Conservation (phyloP, 2,113 vertebrate species). For the Spilogale gracilis region DNA sequence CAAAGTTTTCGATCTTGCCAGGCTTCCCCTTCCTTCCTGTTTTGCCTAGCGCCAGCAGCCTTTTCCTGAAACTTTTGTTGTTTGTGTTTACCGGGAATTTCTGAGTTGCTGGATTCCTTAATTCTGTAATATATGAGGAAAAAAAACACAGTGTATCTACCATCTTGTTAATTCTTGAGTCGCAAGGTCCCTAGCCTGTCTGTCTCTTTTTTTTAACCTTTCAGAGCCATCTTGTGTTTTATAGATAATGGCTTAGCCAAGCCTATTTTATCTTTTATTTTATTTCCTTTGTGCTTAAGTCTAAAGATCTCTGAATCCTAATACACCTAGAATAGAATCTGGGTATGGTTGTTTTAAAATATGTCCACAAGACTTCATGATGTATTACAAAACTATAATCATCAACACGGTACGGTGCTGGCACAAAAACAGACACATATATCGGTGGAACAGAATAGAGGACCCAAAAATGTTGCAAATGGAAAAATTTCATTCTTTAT, state of each 20-base stretch:
- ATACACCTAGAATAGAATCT: background rate
- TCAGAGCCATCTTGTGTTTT: background rate
- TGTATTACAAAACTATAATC: background rate
- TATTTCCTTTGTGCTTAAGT: background rate
- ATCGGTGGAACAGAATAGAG: background rate
- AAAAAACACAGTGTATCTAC: background rate
- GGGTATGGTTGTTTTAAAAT: background rate
- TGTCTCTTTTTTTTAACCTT: background rate
- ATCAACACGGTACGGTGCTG: background rate
- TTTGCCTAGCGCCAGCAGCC: background rate
- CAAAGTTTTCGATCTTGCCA: background rate
- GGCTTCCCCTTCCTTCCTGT: background rate
- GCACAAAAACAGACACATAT: background rate
- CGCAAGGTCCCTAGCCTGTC: background rate
- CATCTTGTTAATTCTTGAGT: background rate
- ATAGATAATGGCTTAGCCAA: background rate
- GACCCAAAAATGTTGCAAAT: background rate
- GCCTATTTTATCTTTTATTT: background rate
- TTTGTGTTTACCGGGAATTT: background rate
- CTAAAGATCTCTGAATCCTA: constrained; percentile 17
- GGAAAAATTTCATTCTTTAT: too few relatives aligned
- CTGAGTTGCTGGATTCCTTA: background rate
- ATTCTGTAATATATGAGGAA: background rate
- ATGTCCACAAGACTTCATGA: background rate
- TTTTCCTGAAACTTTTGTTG: background rate